Percentiles rank a stretch among this genome's conserved stretches.
Conservation (phyloP, 2,888 invertebrate genomes). For the Xanthia icteritia region DNA sequence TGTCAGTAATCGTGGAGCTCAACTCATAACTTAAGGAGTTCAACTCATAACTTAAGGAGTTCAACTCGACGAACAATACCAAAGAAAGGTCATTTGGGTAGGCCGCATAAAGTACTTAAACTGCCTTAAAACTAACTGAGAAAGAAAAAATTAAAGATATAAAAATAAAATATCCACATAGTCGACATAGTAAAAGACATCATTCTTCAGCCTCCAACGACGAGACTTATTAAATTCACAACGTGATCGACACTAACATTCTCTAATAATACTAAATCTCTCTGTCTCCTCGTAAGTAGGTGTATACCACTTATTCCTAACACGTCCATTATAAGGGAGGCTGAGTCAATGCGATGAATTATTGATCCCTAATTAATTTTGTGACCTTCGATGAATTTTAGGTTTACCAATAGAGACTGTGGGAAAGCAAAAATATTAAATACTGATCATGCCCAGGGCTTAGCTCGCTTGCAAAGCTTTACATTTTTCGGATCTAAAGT, state of each 20-base stretch:
- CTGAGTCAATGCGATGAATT: slow-evolving; percentile 15
- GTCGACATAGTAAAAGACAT: too few species aligned
- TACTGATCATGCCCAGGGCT: background rate
- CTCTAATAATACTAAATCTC: too few species aligned
- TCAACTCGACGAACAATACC: too few species aligned
- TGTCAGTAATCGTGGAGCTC: too few species aligned
- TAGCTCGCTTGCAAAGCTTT: background rate
- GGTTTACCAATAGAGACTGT: background rate
- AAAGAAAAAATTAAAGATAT: too few species aligned
- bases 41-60: too few species aligned
- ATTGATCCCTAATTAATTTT: slow-evolving; percentile 31
- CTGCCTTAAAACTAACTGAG: too few species aligned
- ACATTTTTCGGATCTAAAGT: background rate
- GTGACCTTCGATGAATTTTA: slow-evolving; percentile 1
- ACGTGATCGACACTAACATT: background rate
- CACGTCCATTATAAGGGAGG: slow-evolving; percentile 25
- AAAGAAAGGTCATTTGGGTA: too few species aligned
- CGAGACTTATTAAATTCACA: background rate
- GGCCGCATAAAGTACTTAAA: too few species aligned
- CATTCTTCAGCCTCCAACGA: background rate
- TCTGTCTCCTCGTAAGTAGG: too few species aligned
- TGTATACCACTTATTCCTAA: slow-evolving; percentile 16
- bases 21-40: too few species aligned
- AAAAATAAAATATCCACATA: too few species aligned
- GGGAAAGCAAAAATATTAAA: slow-evolving; percentile 13